Evolutionary conservation across 2,888 invertebrate genomes (phyloP).

Genomic region (Theristus sp.): DNA sequence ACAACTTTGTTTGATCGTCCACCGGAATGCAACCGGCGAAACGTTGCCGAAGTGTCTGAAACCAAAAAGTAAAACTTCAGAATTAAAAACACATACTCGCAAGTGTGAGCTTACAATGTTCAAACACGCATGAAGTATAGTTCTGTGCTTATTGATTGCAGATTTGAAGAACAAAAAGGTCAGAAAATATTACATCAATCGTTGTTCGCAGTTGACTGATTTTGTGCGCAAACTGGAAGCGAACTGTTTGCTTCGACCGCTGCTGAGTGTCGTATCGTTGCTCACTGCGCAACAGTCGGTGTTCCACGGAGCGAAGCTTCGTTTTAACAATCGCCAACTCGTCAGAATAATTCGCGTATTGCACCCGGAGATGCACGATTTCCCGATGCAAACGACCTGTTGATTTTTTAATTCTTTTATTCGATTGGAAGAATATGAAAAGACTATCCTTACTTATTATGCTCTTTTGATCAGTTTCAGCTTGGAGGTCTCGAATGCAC

Average conservation of each 20-base stretch:
- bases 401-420: too few species aligned
- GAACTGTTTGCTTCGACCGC: not conserved
- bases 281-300: not conserved
- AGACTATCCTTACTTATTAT: not conserved
- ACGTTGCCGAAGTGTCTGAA: not conserved
- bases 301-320: not conserved
- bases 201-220: not conserved
- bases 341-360: not conserved
- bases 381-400: not conserved
- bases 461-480: not conserved
- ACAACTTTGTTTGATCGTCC: not conserved
- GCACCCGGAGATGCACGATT: not conserved
- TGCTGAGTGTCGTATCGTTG: not conserved
- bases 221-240: not conserved
- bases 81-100: too few species aligned
- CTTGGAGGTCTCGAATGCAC: not conserved
- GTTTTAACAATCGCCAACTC: not conserved
- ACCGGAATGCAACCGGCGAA: not conserved
- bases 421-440: too few species aligned
- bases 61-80: too few species aligned
- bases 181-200: not conserved
- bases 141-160: too few species aligned
- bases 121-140: too few species aligned
- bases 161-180: too few species aligned
- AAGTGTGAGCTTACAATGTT: too few species aligned